These are phyloP conservation scores for Idaea biselata DNA, from an alignment of 2,888 invertebrate species.

Conservation along the genomic window DNA sequence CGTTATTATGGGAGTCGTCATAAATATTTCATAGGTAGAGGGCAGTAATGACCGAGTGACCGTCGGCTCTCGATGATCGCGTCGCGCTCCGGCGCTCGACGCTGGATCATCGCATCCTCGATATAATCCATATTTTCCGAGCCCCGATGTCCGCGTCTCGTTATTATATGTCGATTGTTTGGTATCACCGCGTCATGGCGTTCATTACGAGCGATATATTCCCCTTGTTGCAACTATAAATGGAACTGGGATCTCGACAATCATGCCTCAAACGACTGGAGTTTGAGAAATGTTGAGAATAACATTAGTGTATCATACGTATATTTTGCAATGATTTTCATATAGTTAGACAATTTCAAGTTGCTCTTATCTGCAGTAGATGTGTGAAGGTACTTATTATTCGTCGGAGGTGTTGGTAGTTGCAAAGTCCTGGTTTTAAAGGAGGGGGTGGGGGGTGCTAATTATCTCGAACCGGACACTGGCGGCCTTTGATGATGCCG, in stretches of 20 bases:
- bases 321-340: not conserved
- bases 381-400: not conserved
- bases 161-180: conserved; percentile 26
- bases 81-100: conserved; percentile 28
- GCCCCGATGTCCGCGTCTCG: conserved; percentile 13
- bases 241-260: not conserved
- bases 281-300: not conserved
- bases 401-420: not conserved
- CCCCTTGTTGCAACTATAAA: conserved; percentile 8
- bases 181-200: conserved; percentile 27
- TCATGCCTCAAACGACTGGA: not conserved
- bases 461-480: conserved; percentile 63
- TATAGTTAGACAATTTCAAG: not conserved
- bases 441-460: conserved; percentile 46
- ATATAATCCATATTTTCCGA: conserved; percentile 15
- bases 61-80: conserved; percentile 50
- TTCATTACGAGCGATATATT: conserved; percentile 17
- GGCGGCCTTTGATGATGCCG: conserved; percentile 64
- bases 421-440: not conserved
- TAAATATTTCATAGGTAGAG: conserved; percentile 79
- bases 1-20: conserved; percentile 79
- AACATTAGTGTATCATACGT: not conserved
- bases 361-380: not conserved
- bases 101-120: conserved; percentile 21
- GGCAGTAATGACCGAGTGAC: conserved; percentile 79